A percentile compares a stretch with the other conserved stretches of the same genome.
Conservation (phyloP, 2,888 invertebrate species). For the Hydrotaea diabolus region DNA sequence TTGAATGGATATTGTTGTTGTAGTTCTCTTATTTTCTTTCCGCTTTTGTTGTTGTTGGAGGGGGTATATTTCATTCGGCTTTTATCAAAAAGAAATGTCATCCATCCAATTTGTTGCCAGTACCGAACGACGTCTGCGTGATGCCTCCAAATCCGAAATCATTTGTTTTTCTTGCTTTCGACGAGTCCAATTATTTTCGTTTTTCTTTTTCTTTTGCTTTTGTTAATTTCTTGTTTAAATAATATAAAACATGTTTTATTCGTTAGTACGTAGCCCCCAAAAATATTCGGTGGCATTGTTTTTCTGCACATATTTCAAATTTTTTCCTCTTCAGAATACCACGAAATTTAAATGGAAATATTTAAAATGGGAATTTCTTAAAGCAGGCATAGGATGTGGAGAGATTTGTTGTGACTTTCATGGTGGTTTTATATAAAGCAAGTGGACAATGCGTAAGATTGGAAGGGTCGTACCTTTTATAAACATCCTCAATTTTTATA, state of each 20-base stretch:
- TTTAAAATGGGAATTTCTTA: background rate
- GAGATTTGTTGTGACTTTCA: background rate
- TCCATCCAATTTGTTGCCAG: constrained; percentile 76
- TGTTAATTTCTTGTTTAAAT: constrained; percentile 37
- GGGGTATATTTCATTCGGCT: constrained; percentile 70
- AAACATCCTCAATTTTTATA: no score
- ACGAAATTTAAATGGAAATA: background rate
- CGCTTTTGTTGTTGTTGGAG: constrained; percentile 10
- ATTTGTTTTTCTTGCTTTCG: background rate
- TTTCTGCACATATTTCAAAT: background rate
- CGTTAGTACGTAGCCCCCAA: constrained; percentile 41
- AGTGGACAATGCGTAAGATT: no score
- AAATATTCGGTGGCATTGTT: background rate
- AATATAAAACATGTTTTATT: constrained; percentile 60
- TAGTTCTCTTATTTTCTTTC: background rate
- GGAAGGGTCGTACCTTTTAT: no score
- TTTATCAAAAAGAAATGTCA: constrained; percentile 74
- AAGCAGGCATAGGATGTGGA: background rate
- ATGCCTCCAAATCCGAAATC: background rate
- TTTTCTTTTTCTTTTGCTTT: background rate
- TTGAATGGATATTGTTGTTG: no score
- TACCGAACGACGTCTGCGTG: background rate
- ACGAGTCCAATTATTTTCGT: constrained; percentile 53
- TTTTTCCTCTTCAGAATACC: background rate
- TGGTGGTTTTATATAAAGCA: no score